Base-by-base conservation (phyloP, 2,888 invertebrate genomes). In the Nemurella pictetii region DNA sequence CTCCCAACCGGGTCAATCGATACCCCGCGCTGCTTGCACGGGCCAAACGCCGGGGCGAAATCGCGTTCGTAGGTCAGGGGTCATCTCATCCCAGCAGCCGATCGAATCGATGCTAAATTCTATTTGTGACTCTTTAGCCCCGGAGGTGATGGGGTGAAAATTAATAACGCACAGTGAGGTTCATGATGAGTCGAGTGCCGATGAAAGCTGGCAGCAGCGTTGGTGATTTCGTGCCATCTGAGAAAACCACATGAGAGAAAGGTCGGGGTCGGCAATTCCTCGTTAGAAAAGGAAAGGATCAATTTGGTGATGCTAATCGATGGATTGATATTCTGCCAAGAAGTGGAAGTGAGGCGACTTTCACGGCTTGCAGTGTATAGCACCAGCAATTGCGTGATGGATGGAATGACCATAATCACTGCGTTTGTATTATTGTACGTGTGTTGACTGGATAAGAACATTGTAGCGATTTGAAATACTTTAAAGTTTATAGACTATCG, bases 31-130 rank as follows among this genome's bases (percentile, higher is more conserved):
- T 25, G 25, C 32, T 25, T 2, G 80, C 82, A 26, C 12, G 81
- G 81, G 35, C 55, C 36, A n/a, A 78, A 12, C 0, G 28, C 7
- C 4, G 7, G 26, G 28, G 30, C 29, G 20, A 26, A 5, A 25
- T 20, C 81, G 3, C n/a, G 28, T 25, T 2, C 81, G 55, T 81
- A 82, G 82, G 82, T 82, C 82, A 82, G 82, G 82, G 82, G 82
- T 36, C 82, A 28, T 28, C 28, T 12, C 78, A 4, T 15, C 55
- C 55, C 55, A 20, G 9, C 20, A 3, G 55, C 20, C 9, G 55
- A 15, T 7, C 9, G 20, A 55, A 55, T 20, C 55, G 20, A 55
- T 7, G 20, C 15, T 3, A 12, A 20, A 12, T 7, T 32, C 32
- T 32, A 32, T 32, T 32, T 32, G 4, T 3, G 32, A 9, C 32